Evolutionary conservation across 1,140 invertebrate species (phyloP), one percentile per base, ranked within the genome.

Genomic region (Panonychus citri): DNA sequence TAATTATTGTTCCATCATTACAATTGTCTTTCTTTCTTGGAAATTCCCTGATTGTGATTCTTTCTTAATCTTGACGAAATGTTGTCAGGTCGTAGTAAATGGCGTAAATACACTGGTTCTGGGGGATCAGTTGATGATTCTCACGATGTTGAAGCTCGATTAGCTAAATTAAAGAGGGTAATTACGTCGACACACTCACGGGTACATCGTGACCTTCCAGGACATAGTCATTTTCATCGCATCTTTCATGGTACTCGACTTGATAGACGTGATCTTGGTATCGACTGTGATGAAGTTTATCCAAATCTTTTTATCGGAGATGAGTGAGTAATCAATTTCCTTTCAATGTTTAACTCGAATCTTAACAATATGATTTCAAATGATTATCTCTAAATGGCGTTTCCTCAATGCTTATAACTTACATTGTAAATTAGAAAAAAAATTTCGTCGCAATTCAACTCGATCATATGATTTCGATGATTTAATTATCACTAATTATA

Each of bases 291-390:
- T 70, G 81, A 83, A 72, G 81, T 84, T 13, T 84, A 81, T 70
- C 81, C 82, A 52, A 74, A 77, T 56, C 73, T 88, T 57, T 82
- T 75, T 64, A 75, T 86, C 61, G 82, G 82, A 58, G 81, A 87
- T 74, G 67, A 66, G 69, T 71, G 68, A 76, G 77, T 74, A 50
- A 42, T 2, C 10, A 3, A n/a, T 17, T 27, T 49, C 12, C 46
- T 21, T 24, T 49, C 46, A 21, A 26, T 13, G 13, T 19, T 43
- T 46, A 19, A 24, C 42, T n/a, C 24, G 42, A 46, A n/a, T n/a
- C 19, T 13, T 40, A 13, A 40, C 13, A 40, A 40, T n/a, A 40
- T 17, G 39, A n/a, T 40, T 40, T n/a, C n/a, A n/a, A n/a, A 40
- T 40, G 13, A 13, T n/a, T 40, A 3, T n/a, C 19, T 7, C 19